Base-by-base conservation (phyloP, 2,888 invertebrate genomes). In the Calephelis perditalis region DNA sequence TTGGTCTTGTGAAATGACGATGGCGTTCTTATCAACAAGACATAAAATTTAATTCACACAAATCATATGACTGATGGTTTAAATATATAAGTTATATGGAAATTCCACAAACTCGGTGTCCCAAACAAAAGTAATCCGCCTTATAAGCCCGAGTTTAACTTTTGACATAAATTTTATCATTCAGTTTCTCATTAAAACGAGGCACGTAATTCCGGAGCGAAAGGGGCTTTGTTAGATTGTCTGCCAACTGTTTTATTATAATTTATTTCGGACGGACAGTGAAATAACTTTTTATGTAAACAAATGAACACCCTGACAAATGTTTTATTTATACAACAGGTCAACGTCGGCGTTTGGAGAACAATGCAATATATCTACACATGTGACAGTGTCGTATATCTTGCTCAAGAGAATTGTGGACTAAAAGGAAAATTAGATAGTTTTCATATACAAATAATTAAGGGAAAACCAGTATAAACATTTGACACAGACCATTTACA, bases 81-180 rank as follows among this genome's bases (percentile, higher is more conserved):
- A 26, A 26, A 26, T 26, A 26, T 26, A 26, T 26, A 26, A 26
- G 26, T 26, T 26, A 26, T 1, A 4, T 40, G 5, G 5, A 40
- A 40, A 7, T 6, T 40, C 6, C 40, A 6, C 2, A 40, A 40
- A 40, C 40, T 40, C 52, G 35, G 11, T 7, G 35, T 52, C 52
- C 35, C 52, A 36, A 36, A 52, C 52, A 35, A 52, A 49, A 52
- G 52, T 52, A 52, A 52, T 45, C 49, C 57, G 63, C 69, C 71
- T 73, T 72, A 66, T 75, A 75, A 76, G 73, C 72, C 70, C 65
- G 61, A 59, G 71, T 72, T 75, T 78, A 85, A 86, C 83, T 86
- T 86, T 78, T 68, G 73, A 76, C 82, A 86, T 86, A 84, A 86
- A 84, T 84, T 86, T 81, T 79, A 78, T 77, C 77, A 73, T 76